phyloP scores from a whole-genome alignment of 2,797 vertebrate species.

The Vireo griseus region DNA sequence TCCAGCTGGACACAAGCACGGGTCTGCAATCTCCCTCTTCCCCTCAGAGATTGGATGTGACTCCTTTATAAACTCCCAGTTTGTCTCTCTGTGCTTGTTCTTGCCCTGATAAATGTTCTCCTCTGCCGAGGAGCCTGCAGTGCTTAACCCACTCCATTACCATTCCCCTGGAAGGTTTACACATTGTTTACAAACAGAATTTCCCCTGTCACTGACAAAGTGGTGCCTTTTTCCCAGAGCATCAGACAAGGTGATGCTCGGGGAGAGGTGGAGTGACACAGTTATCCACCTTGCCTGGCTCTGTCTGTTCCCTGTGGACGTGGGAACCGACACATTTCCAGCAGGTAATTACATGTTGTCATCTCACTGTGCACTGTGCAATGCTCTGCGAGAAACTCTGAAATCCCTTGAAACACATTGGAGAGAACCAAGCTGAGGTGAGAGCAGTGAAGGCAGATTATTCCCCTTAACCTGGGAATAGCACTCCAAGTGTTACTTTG shows the following conservation, averaged over 20 bases:
- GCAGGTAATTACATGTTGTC: constrained; percentile 7
- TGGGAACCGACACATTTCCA: not conserved
- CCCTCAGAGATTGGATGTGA: not conserved
- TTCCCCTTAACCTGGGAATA: not conserved
- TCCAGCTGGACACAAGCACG: not conserved
- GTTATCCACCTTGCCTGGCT: not conserved
- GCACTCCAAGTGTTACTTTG: not conserved
- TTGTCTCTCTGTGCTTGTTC: not conserved
- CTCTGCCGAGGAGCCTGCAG: not conserved
- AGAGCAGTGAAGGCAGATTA: not conserved
- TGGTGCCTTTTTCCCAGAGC: not conserved
- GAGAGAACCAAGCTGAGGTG: not conserved
- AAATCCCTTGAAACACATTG: not conserved
- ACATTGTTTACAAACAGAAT: not conserved
- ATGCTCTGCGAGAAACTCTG: not conserved
- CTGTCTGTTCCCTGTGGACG: not conserved
- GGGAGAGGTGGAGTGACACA: not conserved
- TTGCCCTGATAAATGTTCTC: not conserved
- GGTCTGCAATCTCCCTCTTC: not conserved
- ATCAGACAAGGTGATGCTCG: not conserved
- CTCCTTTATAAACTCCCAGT: not conserved
- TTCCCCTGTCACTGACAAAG: not conserved
- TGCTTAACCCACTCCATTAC: not conserved
- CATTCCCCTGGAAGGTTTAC: not conserved
- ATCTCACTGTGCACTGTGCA: not conserved